Evolutionary conservation across 2,113 vertebrate genomes (phyloP).

Genomic region (Hippoglossus stenolepis): DNA sequence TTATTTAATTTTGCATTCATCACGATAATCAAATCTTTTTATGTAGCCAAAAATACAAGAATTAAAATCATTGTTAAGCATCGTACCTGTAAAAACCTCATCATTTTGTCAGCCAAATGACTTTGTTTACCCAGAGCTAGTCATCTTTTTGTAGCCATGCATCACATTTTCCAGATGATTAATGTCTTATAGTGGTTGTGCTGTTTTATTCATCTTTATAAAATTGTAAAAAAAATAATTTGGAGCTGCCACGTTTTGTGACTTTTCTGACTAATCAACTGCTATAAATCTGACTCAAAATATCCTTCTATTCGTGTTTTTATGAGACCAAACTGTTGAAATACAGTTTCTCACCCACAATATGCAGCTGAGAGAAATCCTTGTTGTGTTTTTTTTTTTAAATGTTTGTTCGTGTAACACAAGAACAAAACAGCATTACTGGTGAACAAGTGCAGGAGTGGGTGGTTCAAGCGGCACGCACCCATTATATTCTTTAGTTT

Average conservation of each 20-base stretch:
- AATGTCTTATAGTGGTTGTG: background rate
- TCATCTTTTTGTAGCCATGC: background rate
- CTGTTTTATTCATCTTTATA: slow-evolving; percentile 1
- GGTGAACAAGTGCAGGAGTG: slow-evolving; percentile 68
- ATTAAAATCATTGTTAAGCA: background rate
- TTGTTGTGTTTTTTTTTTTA: background rate
- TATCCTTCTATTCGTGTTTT: background rate
- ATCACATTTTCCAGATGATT: background rate
- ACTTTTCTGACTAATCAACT: too few relatives aligned
- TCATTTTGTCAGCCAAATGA: background rate
- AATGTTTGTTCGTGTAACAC: slow-evolving; percentile 35
- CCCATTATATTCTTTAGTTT: slow-evolving; percentile 83
- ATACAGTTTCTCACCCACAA: background rate
- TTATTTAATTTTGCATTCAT: background rate
- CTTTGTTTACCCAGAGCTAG: background rate
- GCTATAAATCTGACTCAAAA: background rate
- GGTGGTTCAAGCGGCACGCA: slow-evolving; percentile 49
- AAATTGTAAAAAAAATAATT: background rate
- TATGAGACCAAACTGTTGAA: too few relatives aligned
- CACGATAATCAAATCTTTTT: background rate
- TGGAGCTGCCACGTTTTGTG: background rate
- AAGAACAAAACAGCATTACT: slow-evolving; percentile 55
- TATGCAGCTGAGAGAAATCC: background rate
- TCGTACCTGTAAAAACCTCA: background rate
- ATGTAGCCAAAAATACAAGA: background rate